These are phyloP conservation scores for Hystrix brachyura DNA, from an alignment of 2,113 vertebrate species.

Conservation along the genomic window DNA sequence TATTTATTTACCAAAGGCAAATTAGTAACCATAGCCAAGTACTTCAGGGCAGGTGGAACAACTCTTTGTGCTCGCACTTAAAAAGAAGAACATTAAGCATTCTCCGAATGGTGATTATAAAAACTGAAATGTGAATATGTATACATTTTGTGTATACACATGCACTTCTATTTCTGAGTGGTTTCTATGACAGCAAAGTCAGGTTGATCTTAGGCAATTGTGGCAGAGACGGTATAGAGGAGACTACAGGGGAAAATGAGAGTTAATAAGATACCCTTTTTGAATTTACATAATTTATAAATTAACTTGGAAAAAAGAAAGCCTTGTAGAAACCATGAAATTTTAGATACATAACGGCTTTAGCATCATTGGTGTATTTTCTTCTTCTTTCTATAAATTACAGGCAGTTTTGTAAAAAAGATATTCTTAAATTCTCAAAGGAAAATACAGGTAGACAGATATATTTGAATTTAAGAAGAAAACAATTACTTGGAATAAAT, in stretches of 20 bases:
- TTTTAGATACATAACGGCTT: background rate
- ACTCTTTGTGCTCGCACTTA: background rate
- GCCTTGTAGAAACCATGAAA: background rate
- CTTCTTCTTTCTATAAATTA: background rate
- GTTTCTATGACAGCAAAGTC: background rate
- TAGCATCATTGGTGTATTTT: background rate
- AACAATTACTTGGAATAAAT: background rate
- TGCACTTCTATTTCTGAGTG: background rate
- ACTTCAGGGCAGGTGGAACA: background rate
- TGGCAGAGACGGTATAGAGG: background rate
- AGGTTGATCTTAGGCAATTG: background rate
- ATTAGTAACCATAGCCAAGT: background rate
- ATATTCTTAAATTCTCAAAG: background rate
- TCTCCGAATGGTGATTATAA: background rate
- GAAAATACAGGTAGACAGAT: background rate
- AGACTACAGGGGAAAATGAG: background rate
- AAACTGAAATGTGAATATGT: background rate
- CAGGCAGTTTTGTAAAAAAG: background rate
- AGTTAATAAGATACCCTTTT: background rate
- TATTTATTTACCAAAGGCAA: background rate
- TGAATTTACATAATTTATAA: background rate
- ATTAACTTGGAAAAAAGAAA: background rate
- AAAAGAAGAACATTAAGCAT: background rate
- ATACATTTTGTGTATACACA: accelerated
- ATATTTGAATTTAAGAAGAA: background rate